phyloP scores from a whole-genome alignment of 2,797 vertebrate genomes.

The Kryptopterus vitreolus region DNA sequence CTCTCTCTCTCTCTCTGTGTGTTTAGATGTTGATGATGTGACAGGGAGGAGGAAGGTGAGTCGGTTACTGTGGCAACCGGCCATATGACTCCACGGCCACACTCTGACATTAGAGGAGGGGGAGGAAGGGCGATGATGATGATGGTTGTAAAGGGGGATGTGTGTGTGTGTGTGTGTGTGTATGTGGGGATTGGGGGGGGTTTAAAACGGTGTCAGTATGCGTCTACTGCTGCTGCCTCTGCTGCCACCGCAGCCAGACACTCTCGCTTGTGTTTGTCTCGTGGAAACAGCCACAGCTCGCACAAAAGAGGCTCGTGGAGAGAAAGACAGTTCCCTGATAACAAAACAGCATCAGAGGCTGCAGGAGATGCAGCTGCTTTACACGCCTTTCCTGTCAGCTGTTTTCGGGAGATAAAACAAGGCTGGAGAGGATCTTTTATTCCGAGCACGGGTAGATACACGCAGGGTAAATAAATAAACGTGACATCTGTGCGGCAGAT shows the following conservation, averaged over 20 bases:
- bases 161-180: too few relatives aligned
- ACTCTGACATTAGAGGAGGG: constrained; percentile 69
- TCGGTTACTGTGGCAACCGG: constrained; percentile 80
- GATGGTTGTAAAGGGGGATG: background rate
- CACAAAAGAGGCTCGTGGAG: constrained; percentile 68
- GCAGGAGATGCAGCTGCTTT: constrained; percentile 22
- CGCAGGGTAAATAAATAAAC: background rate
- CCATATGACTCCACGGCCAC: constrained; percentile 72
- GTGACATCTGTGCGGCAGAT: background rate
- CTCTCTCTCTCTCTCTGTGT: constrained; percentile 54
- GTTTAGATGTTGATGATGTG: constrained; percentile 71
- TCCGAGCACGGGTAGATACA: background rate
- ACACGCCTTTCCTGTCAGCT: background rate
- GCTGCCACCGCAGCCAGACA: constrained; percentile 64
- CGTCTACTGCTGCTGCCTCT: constrained; percentile 47
- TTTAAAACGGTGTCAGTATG: constrained; percentile 73
- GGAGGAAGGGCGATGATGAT: constrained; percentile 44
- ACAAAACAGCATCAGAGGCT: constrained; percentile 24
- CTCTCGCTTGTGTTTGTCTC: constrained; percentile 32
- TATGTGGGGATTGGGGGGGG: too few relatives aligned
- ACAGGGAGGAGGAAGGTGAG: constrained; percentile 67
- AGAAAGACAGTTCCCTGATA: constrained; percentile 40
- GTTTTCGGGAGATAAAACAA: background rate
- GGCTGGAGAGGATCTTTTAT: background rate
- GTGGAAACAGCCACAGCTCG: constrained; percentile 15